phyloP scores from a whole-genome alignment of 2,113 vertebrate genomes.

The Caranx melampygus region DNA sequence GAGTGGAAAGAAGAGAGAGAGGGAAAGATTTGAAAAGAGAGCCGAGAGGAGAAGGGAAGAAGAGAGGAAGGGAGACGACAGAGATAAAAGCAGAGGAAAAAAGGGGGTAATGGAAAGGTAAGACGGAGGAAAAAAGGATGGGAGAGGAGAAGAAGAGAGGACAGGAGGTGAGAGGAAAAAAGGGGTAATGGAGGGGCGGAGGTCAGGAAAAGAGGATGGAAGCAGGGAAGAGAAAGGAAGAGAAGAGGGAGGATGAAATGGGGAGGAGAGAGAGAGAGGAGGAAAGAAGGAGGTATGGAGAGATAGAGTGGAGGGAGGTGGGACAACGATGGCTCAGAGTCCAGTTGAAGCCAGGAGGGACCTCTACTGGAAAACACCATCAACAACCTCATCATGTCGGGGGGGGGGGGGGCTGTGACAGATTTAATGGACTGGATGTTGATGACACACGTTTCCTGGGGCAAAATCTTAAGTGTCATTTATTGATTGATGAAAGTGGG shows the following conservation, averaged over 20 bases:
- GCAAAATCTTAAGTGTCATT: too few relatives aligned
- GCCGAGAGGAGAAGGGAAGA: not conserved
- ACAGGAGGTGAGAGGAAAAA: not conserved
- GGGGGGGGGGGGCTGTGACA: too few relatives aligned
- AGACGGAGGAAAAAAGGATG: too few relatives aligned
- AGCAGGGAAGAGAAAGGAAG: not conserved
- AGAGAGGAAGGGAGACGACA: not conserved
- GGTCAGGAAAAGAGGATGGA: too few relatives aligned
- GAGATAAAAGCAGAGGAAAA: not conserved
- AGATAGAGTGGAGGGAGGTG: not conserved
- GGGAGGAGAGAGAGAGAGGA: too few relatives aligned
- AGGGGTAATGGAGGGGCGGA: not conserved
- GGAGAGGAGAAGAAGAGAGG: not conserved
- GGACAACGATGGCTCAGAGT: not conserved
- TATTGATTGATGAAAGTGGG: too few relatives aligned
- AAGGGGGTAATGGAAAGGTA: not conserved
- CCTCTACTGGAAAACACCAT: constrained; percentile 59
- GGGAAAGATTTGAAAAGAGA: not conserved
- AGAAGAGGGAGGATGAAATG: too few relatives aligned
- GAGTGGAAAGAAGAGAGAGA: not conserved
- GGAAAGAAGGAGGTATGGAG: too few relatives aligned
- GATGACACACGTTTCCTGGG: too few relatives aligned
- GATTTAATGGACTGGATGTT: too few relatives aligned
- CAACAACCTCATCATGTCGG: not conserved
- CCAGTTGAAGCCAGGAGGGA: constrained; percentile 34